Evolutionary conservation across 2,797 vertebrate species (phyloP).

Genomic region (Coluber constrictor): DNA sequence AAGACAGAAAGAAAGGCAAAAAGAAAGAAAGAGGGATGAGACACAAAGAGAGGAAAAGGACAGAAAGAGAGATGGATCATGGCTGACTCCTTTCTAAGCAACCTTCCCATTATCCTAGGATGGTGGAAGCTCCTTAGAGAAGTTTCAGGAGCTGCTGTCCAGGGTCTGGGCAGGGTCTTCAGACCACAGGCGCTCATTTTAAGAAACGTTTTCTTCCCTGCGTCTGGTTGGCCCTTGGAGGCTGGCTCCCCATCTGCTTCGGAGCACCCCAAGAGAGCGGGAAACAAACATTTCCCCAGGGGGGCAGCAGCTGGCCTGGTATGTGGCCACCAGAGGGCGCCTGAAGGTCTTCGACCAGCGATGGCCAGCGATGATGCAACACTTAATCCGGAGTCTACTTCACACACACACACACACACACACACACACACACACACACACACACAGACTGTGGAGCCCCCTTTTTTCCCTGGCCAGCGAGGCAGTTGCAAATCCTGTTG

Average conservation of each 20-base stretch:
- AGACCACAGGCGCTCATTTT: not conserved
- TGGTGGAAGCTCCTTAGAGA: not conserved
- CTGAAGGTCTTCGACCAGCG: not conserved
- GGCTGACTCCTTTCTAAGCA: not conserved
- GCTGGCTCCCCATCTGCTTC: not conserved
- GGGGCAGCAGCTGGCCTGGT: not conserved
- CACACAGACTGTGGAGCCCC: not conserved
- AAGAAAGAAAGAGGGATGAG: not conserved
- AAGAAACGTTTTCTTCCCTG: not conserved
- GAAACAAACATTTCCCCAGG: not conserved
- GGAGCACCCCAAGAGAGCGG: no score
- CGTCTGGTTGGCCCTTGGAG: not conserved
- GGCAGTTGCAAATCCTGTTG: not conserved
- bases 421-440: no score
- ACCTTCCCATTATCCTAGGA: not conserved
- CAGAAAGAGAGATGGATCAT: not conserved
- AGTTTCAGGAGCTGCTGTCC: not conserved
- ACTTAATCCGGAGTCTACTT: not conserved
- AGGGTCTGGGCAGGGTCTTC: not conserved
- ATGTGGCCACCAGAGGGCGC: constrained; percentile 4
- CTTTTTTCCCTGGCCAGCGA: not conserved
- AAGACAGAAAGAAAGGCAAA: fast-evolving
- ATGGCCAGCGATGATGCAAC: not conserved
- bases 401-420: not conserved
- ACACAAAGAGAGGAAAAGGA: not conserved